Base-by-base conservation (phyloP, 1,140 invertebrate genomes). In the Wiebesia pumilae region DNA sequence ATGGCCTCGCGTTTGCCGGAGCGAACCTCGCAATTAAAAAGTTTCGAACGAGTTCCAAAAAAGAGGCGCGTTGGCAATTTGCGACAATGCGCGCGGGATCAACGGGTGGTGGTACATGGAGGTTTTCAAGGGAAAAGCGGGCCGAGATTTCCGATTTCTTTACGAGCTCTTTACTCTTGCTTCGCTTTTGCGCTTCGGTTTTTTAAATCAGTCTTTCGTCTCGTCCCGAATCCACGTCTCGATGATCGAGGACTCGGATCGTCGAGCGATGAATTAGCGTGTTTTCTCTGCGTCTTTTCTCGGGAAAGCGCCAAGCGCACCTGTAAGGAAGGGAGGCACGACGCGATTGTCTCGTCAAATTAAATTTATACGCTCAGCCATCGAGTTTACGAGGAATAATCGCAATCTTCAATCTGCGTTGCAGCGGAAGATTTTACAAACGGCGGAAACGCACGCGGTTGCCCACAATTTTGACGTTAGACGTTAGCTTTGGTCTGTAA, bases 21-120 rank as follows among this genome's bases (percentile, higher is more conserved):
- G 84, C 69, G 91, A 92, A 90, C 90, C 90, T 91, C 89, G 91
- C 92, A 92, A 94, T 93, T 93, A 93, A 94, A 93, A 94, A 93
- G 90, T 93, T 93, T 91, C 89, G 89, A 90, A 91, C 90, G 87
- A 87, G 77, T 81, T 81, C 54, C 85, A 84, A 85, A 58, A 65
- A 40, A 33, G 33, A 65, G 14, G 51, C n/a, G 75, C 35, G 16
- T 16, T 21, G 1, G 16, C 69, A 71, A 71, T 71, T 71, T 38
- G 71, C 38, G 69, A 71, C 30, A 38, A 54, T 30, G 79, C 43
- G 51, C n/a, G 38, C 40, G 2, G 51, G 19, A 51, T 19, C 38
- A 2, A 19, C 30, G 54, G 16, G 47, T 1, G 43, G 16, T 47
- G 27, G 62, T 38, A 38, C 9, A 33, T 1, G 69, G 12, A 21